Evolutionary conservation across 2,888 invertebrate genomes (phyloP).

Genomic region (Drosophila conformis): DNA sequence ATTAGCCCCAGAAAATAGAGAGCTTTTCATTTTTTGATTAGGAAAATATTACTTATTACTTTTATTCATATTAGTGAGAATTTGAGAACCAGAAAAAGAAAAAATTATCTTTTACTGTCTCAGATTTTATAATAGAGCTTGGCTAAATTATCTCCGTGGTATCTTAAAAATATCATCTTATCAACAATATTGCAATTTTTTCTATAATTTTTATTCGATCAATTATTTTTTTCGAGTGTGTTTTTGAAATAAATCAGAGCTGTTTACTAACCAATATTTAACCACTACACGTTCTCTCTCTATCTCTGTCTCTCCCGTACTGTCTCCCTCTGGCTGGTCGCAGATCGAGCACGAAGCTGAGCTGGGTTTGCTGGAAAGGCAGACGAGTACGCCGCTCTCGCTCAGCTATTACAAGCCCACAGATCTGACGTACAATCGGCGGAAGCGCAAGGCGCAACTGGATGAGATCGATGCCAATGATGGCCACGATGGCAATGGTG

Average conservation of each 20-base stretch:
- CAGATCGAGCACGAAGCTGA: constrained; percentile 81
- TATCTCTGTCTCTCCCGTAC: not conserved
- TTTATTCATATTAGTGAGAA: no score
- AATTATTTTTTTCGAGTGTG: not conserved
- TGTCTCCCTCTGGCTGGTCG: not conserved
- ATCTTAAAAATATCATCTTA: no score
- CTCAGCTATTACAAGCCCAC: constrained; percentile 77
- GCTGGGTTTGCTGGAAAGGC: constrained; percentile 67
- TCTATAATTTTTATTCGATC: no score
- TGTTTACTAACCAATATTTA: not conserved
- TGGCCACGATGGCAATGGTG: constrained; percentile 15
- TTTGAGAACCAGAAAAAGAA: no score
- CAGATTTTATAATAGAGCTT: no score
- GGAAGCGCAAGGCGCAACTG: constrained; percentile 69
- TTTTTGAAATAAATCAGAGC: not conserved
- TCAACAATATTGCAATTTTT: no score
- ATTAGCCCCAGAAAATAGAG: no score
- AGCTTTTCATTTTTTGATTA: no score
- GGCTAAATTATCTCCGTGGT: no score
- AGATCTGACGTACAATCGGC: constrained; percentile 72
- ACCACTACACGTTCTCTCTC: not conserved
- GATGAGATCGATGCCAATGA: constrained; percentile 49
- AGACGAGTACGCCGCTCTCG: constrained; percentile 76
- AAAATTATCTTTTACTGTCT: no score
- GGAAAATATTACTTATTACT: no score